Evolutionary conservation across 92 coral and sea anemone genomes (phyloP), one percentile per base, ranked within the genome.

Genomic region (Pocillopora meandrina): DNA sequence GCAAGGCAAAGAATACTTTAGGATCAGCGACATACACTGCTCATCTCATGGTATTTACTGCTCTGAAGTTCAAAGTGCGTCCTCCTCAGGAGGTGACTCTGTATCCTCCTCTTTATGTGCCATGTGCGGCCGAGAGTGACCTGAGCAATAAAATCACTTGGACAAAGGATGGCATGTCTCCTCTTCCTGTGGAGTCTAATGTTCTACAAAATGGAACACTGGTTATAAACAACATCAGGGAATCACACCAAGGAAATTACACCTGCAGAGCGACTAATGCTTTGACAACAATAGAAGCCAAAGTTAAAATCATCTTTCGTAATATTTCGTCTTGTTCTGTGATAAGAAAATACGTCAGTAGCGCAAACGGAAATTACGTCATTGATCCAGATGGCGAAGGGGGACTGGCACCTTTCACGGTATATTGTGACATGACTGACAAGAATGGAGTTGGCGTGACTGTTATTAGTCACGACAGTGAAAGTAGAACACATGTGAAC

Each of bases 381-480:
- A 88, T 88, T 15, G 91, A 88, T 52, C 87, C 91, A 33, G 91
- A 88, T 77, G 91, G 91, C 49, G 34, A 26, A 12, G 80, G 83
- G 83, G 91, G 87, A 1, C 69, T 56, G 49, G 61, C 88, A 49
- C 76, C 90, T 21, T 82, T 90, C 61, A 71, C 81, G 10, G 93
- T 87, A 10, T 81, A 57, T 36, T 69, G 83, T 15, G 72, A 76
- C 72, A 82, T 58, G 76, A 60, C 60, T 26, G 83, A 75, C 60
- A 82, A 82, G 71, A 82, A 61, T 47, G 82, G 86, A 42, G 87
- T 82, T 23, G 90, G 90, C 47, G 83, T 87, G 69, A 82, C 90
- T 21, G 84, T 88, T 23, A 84, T 90, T 19, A 84, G 93, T 76
- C 93, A 90, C 86, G 83, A 90, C 76, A 90, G 90, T 69, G 93